Evolutionary conservation across 2,888 invertebrate genomes (phyloP), one percentile per base, ranked within the genome.

Genomic region (Deilephila porcellus): DNA sequence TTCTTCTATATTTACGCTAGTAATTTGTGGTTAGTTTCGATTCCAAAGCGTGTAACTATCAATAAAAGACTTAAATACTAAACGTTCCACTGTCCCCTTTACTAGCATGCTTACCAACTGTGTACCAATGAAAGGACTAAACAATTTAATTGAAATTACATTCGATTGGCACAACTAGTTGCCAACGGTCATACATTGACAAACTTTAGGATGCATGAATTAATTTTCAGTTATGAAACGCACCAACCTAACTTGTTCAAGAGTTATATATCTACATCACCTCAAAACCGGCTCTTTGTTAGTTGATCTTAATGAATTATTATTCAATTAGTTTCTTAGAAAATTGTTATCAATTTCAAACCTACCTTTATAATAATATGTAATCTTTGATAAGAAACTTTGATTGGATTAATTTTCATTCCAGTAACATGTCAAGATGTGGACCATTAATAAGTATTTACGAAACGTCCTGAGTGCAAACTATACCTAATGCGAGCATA

Each of bases 191-290:
- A 6, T 56, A 56, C 19, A 56, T 56, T n/a, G 6, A n/a, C n/a
- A 56, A 56, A n/a, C n/a, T 56, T 56, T n/a, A 56, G 56, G 56
- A 56, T 56, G 56, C 56, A n/a, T 56, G n/a, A 56, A 56, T 56
- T 56, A 56, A n/a, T 56, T 56, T 56, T 19, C 56, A 56, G 4
- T 56, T 56, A 56, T 45, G 45, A 45, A 45, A 45, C 45, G 14
- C 45, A 45, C 45, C 45, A 45, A 45, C 45, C 4, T 56, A n/a
- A 56, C 56, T 19, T 3, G 56, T 56, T 56, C 56, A n/a, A n/a
- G 7, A n/a, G n/a, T 17, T 1, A 14, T n/a, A 56, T 5, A 56
- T 56, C 14, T 45, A 8, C 11, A 45, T 45, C 45, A 3, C 11
- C 45, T 45, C 45, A 19, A 6, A 56, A 56, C 56, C 56, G n/a